Evolutionary conservation across 2,113 vertebrate genomes (phyloP), one percentile per base, ranked within the genome.

Genomic region (Vulpes lagopus): DNA sequence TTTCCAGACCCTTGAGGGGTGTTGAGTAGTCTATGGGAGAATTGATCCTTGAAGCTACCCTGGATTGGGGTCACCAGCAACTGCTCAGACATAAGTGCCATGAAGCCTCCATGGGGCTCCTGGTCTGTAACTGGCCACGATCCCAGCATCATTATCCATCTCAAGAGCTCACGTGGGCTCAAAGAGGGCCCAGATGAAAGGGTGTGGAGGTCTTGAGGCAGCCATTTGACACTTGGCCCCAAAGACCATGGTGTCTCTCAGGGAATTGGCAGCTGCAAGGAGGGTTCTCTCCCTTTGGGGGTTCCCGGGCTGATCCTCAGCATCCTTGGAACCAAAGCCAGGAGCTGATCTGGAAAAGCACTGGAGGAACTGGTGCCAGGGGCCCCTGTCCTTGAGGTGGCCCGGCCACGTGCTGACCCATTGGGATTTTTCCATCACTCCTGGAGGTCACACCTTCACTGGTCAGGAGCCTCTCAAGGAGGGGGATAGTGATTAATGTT

Each of bases 401-500:
- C 83, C 59, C 1, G 4, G 94, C 55, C 71, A 22, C 10, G 43
- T 84, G 94, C 88, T 64, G 57, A 76, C 80, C 74, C 84, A 9
- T 51, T 84, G 43, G 98, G 96, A 43, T 96, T 98, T 98, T 98
- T 98, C 98, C 98, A 98, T 65, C 49, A 0, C 78, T 92, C 91
- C 85, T 78, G 84, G 49, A 51, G 88, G 91, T 93, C 93, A 93
- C 78, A 96, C 84, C 96, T 97, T 97, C 71, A 51, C 81, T 51
- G 60, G 94, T 79, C 94, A 97, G 94, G 91, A 95, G 76, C 65
- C 91, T 96, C 84, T 95, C 94, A 51, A 97, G 96, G 93, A 97
- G 76, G 95, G 62, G 80, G 91, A 95, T 53, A 85, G 93, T 90
- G 97, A 98, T 98, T 98, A 98, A 98, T 98, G 95, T 97, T 98